Evolutionary conservation across 2,888 invertebrate species (phyloP).

Genomic region (Chymomyza procnemis): DNA sequence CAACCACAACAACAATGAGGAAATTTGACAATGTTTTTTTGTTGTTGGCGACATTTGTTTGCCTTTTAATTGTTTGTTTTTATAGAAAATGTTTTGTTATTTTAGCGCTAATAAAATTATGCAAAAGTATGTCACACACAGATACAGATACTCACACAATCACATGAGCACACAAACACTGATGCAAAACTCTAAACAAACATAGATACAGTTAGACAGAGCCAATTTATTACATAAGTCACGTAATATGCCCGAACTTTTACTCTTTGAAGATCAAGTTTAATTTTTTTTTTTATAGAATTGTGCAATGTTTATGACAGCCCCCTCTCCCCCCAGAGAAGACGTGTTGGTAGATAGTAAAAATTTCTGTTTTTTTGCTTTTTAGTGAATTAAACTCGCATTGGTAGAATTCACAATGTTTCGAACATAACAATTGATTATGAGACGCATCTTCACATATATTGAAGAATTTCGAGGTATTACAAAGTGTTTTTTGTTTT

Average conservation of each 20-base stretch:
- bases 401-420: too few species aligned
- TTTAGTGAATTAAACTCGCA: too few species aligned
- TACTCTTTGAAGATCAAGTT: neutral
- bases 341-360: too few species aligned
- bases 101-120: slow-evolving; percentile 38
- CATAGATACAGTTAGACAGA: slow-evolving; percentile 5
- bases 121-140: slow-evolving; percentile 32
- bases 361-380: too few species aligned
- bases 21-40: slow-evolving; percentile 4
- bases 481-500: too few species aligned
- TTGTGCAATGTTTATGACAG: too few species aligned
- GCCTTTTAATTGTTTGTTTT: slow-evolving; percentile 41
- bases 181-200: slow-evolving; percentile 16
- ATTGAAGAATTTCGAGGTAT: too few species aligned
- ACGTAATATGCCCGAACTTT: neutral
- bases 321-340: too few species aligned
- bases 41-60: slow-evolving; percentile 26
- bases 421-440: too few species aligned
- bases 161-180: neutral
- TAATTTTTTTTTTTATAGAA: too few species aligned
- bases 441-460: too few species aligned
- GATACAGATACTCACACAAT: neutral
- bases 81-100: slow-evolving; percentile 19
- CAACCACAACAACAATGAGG: slow-evolving; percentile 15
- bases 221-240: slow-evolving; percentile 28